Conservation (phyloP, 2,888 invertebrate genomes). For the Amphipoea oculea region DNA sequence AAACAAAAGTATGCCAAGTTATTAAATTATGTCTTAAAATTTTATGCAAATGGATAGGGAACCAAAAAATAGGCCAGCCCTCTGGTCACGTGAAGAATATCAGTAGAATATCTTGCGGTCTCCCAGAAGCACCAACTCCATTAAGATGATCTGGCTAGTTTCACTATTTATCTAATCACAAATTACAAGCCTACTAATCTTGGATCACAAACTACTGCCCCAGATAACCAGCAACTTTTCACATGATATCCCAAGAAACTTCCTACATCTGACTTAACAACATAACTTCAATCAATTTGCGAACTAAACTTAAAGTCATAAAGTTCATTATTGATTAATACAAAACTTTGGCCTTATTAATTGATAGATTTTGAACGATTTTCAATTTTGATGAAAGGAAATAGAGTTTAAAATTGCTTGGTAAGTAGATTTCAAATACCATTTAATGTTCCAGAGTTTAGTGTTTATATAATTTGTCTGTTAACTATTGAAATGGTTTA, state of each 20-base stretch:
- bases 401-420: constrained; percentile 27
- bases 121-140: background rate
- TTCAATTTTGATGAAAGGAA: background rate
- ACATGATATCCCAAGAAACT: constrained; percentile 18
- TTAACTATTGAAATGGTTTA: constrained; percentile 27
- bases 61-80: no score
- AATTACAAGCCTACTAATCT: constrained; percentile 20
- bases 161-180: constrained; percentile 16
- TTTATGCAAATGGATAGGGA: no score
- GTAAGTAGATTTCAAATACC: constrained; percentile 18
- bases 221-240: constrained; percentile 20
- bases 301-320: constrained; percentile 2
- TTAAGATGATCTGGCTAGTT: constrained; percentile 3
- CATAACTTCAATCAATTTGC: constrained; percentile 18
- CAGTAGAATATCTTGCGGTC: background rate
- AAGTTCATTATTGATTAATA: constrained; percentile 32
- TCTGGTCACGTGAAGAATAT: background rate
- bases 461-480: constrained; percentile 51
- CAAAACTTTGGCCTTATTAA: constrained; percentile 9
- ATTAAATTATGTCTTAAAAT: no score
- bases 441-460: constrained; percentile 25
- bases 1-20: no score
- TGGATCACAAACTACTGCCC: constrained; percentile 15
- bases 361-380: constrained; percentile 5
- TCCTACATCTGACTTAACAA: constrained; percentile 23